Percentiles rank a stretch among this genome's conserved stretches.
Conservation (phyloP, 2,888 invertebrate species). For the Athripsodes cinereus region DNA sequence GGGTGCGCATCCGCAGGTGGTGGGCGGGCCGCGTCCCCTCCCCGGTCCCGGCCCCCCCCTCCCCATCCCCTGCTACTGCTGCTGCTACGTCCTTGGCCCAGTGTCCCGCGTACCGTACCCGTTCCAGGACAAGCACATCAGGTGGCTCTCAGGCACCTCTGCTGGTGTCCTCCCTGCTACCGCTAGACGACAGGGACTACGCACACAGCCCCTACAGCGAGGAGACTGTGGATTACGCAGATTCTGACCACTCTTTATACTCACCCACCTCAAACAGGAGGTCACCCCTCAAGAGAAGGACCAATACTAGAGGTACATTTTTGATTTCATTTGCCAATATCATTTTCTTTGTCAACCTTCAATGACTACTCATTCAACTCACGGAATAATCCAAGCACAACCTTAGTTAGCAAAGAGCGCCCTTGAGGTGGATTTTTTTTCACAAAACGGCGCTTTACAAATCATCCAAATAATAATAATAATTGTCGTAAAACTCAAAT, state of each 20-base stretch:
- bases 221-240: constrained; percentile 45
- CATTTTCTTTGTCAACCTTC: too few relatives aligned
- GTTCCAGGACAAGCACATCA: constrained; percentile 35
- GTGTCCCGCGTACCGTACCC: constrained; percentile 41
- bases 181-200: constrained; percentile 48
- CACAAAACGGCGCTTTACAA: too few relatives aligned
- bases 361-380: too few relatives aligned
- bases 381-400: too few relatives aligned
- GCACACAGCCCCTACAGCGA: constrained; percentile 50
- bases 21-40: constrained; percentile 33
- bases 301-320: neutral
- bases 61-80: constrained; percentile 48
- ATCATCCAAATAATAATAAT: too few relatives aligned
- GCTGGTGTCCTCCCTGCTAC: constrained; percentile 37
- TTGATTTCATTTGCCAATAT: too few relatives aligned
- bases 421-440: too few relatives aligned
- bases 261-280: constrained; percentile 32
- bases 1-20: constrained; percentile 44
- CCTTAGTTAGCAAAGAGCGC: too few relatives aligned
- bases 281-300: neutral
- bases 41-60: constrained; percentile 30
- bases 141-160: constrained; percentile 5
- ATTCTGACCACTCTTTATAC: constrained; percentile 49
- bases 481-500: too few relatives aligned
- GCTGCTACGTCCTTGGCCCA: too few relatives aligned